phyloP scores from a whole-genome alignment of 1,140 invertebrate species.

The Proales similis region DNA sequence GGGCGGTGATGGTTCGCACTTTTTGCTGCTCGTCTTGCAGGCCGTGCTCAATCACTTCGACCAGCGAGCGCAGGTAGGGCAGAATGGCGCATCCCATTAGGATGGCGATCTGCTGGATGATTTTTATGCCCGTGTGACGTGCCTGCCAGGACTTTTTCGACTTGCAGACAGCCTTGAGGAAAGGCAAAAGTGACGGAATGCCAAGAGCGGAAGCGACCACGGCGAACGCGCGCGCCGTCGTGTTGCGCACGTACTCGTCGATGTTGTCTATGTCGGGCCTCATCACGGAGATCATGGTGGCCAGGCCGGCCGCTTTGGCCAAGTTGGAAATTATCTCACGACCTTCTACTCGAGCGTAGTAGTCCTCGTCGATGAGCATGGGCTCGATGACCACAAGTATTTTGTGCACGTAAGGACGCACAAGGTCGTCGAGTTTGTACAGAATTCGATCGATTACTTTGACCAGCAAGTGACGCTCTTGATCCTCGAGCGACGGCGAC shows the following conservation, averaged over 20 bases:
- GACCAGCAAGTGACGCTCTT: slow-evolving; percentile 96
- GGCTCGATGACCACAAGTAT: slow-evolving; percentile 98
- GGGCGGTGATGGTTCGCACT: slow-evolving; percentile 88
- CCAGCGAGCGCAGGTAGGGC: slow-evolving; percentile 91
- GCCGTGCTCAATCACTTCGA: slow-evolving; percentile 98
- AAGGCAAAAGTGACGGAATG: slow-evolving; percentile 92
- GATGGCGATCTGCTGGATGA: slow-evolving; percentile 99
- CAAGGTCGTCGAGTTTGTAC: slow-evolving; percentile 96
- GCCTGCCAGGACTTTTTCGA: slow-evolving; percentile 99
- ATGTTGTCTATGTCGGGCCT: slow-evolving; percentile 99
- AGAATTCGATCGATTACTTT: slow-evolving; percentile 96
- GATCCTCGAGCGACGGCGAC: slow-evolving; percentile 98
- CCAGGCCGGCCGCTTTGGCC: slow-evolving; percentile 97
- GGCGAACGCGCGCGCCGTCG: slow-evolving; percentile 95
- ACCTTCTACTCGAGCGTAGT: slow-evolving; percentile 97
- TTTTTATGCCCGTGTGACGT: slow-evolving; percentile 95
- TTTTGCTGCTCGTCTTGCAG: slow-evolving; percentile 68
- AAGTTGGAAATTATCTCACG: slow-evolving; percentile 98
- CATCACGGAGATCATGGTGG: slow-evolving; percentile 99
- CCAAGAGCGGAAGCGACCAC: slow-evolving; percentile 97
- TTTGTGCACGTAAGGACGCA: slow-evolving; percentile 98
- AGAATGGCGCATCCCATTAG: slow-evolving; percentile 99
- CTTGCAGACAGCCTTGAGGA: slow-evolving; percentile 95
- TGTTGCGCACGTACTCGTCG: slow-evolving; percentile 98
- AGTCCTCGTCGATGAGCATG: slow-evolving; percentile 96